Conservation (phyloP, 2,113 vertebrate genomes). For the Cisticola juncidis region DNA sequence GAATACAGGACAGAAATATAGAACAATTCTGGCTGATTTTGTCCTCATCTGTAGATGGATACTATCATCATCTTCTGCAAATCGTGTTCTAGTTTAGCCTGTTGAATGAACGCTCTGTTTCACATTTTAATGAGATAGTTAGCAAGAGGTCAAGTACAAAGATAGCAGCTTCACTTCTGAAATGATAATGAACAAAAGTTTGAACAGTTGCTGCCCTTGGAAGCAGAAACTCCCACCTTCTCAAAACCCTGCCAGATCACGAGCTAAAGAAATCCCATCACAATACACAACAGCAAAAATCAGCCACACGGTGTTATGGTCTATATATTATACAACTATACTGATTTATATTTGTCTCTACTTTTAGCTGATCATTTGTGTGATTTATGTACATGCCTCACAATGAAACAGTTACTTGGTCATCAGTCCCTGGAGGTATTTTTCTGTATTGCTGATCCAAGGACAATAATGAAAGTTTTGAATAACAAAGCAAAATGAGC, state of each 20-base stretch:
- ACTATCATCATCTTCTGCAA: not conserved
- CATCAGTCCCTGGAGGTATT: not conserved
- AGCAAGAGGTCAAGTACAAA: not conserved
- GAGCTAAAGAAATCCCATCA: not conserved
- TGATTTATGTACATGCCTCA: not conserved
- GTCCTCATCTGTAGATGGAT: not conserved
- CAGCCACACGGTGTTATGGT: not conserved
- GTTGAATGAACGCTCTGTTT: not conserved
- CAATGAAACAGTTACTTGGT: not conserved
- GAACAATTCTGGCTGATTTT: not conserved
- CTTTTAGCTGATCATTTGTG: not conserved
- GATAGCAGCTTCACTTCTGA: not conserved
- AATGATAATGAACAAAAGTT: not conserved
- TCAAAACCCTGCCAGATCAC: not conserved
- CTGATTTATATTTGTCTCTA: not conserved
- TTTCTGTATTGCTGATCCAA: not conserved
- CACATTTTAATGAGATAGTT: not conserved
- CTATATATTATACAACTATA: not conserved
- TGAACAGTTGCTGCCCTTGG: not conserved
- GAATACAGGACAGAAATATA: not conserved
- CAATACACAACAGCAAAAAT: not conserved
- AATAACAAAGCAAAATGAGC: not conserved
- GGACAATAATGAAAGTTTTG: not conserved
- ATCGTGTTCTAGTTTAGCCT: not conserved
- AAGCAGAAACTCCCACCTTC: not conserved